Base-by-base conservation (phyloP, 2,113 vertebrate genomes). In the Petrocephalus microphthalmus region DNA sequence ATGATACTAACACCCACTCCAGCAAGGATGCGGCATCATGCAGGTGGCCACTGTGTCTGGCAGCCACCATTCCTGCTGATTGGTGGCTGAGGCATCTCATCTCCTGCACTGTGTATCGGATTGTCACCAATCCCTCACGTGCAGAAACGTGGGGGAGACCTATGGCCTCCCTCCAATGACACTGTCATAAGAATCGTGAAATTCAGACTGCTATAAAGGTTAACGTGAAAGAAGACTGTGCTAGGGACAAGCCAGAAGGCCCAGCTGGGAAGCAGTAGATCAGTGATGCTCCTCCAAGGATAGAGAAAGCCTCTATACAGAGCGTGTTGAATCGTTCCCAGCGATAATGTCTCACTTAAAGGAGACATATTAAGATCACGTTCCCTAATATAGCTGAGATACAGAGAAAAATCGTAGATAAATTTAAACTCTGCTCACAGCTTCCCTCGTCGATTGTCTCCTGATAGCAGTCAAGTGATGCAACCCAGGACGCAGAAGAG, bases 391-490 rank as follows among this genome's bases (percentile, higher is more conserved):
- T 56, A 85, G 84, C 52, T 56, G 52, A 7, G 45, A 84, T 49
- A 51, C 45, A 25, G 47, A 84, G 82, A 85, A 85, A 56, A 85
- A 29, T n/a, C 29, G 37, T 29, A 33, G 52, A 52, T 85, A 85
- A 85, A 54, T 85, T 85, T 85, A 54, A 54, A 85, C 25, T 15
- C 15, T 1, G 84, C 84, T 85, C 29, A 17, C 47, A 85, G 84
- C 84, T 85, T 85, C 84, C 52, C 17, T 85, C 29, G n/a, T 56
- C 51, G 51, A 85, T 85, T 56, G 52, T 85, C 84, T 85, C 84
- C 51, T 54, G 84, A 85, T 54, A 85, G 49, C 52, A 85, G 84
- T 85, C 84, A 85, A 85, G 51, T 85, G 84, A 85, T 33, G 84
- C 52, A 85, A 85, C 84, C 47, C 84, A 54, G 51, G 56, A 52